Base-by-base conservation (phyloP, 2,113 vertebrate species). In the Orcinus orca region DNA sequence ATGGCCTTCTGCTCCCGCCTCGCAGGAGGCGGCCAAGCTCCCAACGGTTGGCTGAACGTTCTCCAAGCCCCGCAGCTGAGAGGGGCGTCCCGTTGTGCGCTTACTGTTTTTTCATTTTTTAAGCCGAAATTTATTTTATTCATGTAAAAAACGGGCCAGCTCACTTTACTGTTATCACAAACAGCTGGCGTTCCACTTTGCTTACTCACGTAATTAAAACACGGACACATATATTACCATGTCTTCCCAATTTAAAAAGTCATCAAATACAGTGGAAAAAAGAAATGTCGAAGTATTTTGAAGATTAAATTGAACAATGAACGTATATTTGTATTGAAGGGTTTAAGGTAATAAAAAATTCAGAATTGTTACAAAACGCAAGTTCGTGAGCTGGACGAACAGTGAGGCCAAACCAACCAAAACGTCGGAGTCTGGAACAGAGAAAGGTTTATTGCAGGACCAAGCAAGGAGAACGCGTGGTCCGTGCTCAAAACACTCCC, bases 281-380 rank as follows among this genome's bases (percentile, higher is more conserved):
- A 50, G n/a, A 63, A 47, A 20, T 41, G 71, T 71, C 63, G 58
- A 44, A 58, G 63, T 73, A 77, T 58, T 41, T 73, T 53, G 41
- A 90, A 79, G 31, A 44, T 81, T 76, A 82, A 60, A 88, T 9
- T 94, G 62, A 96, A 96, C 25, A 73, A 47, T 44, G 15, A 53
- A 73, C 25, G 50, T 47, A 33, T 60, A 44, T 74, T 84, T 91
- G n/a, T 5, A 84, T 17, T 50, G 33, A 47, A 73, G 41, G 15
- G 6, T 47, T 90, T 71, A 82, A 50, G 60, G 41, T 93, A 77
- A 87, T 60, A 80, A 62, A 80, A 95, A 85, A 36, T 84, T 89
- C 55, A 55, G 33, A 10, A 55, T 23, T 55, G 76, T 79, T 55
- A 55, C 47, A 33, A 79, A 36, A 79, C 4, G 11, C 31, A 55